These are phyloP conservation scores for Cryptus viduatorius DNA, from an alignment of 2,888 invertebrate genomes.

Conservation along the genomic window DNA sequence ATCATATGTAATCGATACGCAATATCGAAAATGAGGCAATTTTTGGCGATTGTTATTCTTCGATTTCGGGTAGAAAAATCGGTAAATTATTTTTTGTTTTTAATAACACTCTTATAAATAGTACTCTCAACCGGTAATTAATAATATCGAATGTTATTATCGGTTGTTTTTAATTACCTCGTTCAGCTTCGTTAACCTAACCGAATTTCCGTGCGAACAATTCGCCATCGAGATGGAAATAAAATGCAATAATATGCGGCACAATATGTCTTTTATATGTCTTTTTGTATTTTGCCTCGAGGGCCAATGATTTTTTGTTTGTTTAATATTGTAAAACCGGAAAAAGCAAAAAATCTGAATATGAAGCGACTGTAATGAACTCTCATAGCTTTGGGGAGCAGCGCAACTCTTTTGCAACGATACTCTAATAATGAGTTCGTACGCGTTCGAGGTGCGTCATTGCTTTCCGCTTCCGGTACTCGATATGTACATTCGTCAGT, in stretches of 20 bases:
- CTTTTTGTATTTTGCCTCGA: background rate
- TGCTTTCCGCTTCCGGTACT: background rate
- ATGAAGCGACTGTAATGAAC: background rate
- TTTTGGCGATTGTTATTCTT: background rate
- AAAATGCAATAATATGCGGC: background rate
- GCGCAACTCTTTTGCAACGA: slow-evolving; percentile 44
- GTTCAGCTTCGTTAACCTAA: background rate
- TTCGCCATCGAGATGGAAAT: background rate
- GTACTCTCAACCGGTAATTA: background rate
- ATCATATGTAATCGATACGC: background rate
- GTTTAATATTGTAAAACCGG: slow-evolving; percentile 6
- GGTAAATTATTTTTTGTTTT: background rate
- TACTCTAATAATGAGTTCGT: slow-evolving; percentile 41
- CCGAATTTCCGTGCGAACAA: background rate
- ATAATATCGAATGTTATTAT: background rate
- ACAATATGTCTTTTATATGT: background rate
- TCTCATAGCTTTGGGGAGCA: background rate
- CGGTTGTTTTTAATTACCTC: background rate
- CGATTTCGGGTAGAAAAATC: background rate
- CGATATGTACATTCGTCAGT: slow-evolving; percentile 1
- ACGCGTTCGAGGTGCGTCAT: background rate
- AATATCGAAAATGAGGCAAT: background rate
- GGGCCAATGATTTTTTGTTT: background rate
- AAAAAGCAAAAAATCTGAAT: background rate
- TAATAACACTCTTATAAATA: background rate